Percentiles rank a stretch among this genome's conserved stretches.
Conservation (phyloP, 1,140 invertebrate genomes). For the Aphaenogaster rudis region DNA sequence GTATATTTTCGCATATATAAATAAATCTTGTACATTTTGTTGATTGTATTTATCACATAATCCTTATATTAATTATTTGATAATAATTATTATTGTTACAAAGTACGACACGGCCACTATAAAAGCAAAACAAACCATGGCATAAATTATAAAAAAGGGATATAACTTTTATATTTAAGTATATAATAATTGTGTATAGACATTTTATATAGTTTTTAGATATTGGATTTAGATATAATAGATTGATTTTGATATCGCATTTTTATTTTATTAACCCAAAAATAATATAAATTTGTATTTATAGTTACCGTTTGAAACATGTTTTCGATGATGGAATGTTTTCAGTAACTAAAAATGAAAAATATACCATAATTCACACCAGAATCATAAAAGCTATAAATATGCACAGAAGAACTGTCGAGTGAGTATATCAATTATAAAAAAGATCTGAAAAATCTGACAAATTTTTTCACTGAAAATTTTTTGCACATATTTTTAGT, state of each 20-base stretch:
- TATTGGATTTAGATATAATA: background rate
- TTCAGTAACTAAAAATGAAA: background rate
- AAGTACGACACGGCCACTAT: background rate
- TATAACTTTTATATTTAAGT: background rate
- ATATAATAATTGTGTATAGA: background rate
- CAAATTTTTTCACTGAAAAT: background rate
- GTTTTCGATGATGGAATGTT: background rate
- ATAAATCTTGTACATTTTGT: background rate
- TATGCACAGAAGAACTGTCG: constrained; percentile 20
- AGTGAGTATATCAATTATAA: constrained; percentile 14
- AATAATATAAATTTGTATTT: background rate
- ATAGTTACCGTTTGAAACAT: constrained; percentile 35
- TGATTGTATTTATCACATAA: background rate
- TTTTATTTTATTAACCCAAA: background rate
- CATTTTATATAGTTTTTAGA: no score
- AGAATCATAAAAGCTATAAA: background rate
- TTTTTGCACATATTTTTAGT: background rate
- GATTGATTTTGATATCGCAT: background rate
- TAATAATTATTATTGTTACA: background rate
- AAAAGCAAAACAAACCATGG: background rate
- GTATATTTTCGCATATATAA: background rate
- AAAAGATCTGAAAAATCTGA: background rate
- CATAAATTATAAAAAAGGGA: background rate
- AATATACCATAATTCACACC: background rate
- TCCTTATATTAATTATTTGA: background rate